Conservation (phyloP, 2,797 vertebrate genomes). For the Brachyrhaphis roseni region DNA sequence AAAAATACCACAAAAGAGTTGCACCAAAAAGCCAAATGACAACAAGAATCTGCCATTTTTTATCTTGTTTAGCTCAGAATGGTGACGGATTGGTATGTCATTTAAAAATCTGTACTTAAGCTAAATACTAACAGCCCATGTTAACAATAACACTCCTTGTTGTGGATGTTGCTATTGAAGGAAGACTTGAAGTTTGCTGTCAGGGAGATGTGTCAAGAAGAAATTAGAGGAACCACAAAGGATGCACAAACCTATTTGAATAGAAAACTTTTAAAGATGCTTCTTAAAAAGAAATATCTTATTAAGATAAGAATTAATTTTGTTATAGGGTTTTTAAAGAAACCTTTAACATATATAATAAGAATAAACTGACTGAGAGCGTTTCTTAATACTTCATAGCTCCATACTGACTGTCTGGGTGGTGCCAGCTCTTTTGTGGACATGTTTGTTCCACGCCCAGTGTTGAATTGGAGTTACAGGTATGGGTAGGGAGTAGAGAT, state of each 20-base stretch:
- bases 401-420: conserved; percentile 58
- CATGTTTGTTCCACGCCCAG: conserved; percentile 63
- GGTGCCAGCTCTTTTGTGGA: conserved; percentile 61
- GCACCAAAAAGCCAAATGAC: neutral
- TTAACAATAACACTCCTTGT: neutral
- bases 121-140: neutral
- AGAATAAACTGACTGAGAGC: conserved; percentile 19
- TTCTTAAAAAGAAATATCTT: neutral
- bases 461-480: conserved; percentile 51
- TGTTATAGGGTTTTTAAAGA: neutral
- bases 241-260: neutral
- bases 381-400: conserved; percentile 49
- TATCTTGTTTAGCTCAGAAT: neutral
- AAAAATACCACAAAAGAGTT: neutral
- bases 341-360: neutral
- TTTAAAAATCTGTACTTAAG: neutral
- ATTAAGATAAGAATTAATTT: neutral
- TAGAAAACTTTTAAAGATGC: neutral
- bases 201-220: neutral
- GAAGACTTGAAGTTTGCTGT: neutral
- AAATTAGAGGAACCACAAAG: neutral
- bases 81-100: neutral
- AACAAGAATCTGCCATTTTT: neutral
- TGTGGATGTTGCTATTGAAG: neutral
- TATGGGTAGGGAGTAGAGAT: conserved; percentile 41